Percentiles rank a stretch among this genome's conserved stretches.
phyloP scores from a whole-genome alignment of 2,797 vertebrate species.

The Diplodus puntazzo region DNA sequence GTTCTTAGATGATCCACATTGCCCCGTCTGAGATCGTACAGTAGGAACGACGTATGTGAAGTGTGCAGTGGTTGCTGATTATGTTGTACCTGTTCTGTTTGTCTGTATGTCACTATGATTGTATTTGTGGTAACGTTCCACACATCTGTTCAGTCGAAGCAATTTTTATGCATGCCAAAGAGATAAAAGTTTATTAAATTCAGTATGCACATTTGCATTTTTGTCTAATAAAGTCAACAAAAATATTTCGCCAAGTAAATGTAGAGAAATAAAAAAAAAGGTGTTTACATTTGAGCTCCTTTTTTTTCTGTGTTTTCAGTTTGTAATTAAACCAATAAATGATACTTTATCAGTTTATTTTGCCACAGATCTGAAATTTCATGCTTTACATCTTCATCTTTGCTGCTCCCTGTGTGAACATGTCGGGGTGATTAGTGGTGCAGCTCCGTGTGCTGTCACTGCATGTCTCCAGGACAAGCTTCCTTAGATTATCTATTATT shows the following conservation, averaged over 20 bases:
- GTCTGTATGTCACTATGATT: conserved; percentile 63
- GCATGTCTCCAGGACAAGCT: conserved; percentile 36
- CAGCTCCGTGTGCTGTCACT: conserved; percentile 20
- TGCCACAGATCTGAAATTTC: not conserved
- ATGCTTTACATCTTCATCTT: not conserved
- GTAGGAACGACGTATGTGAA: conserved; percentile 49
- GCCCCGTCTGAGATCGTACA: conserved; percentile 34
- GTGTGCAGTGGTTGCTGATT: conserved; percentile 49
- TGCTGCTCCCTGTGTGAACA: not conserved
- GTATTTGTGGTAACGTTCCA: conserved; percentile 65
- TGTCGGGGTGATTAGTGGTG: not conserved
- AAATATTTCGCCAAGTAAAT: conserved; percentile 65
- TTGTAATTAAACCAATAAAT: conserved; percentile 18
- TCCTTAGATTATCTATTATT: conserved; percentile 55
- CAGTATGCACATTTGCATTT: conserved; percentile 77
- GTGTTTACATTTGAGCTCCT: conserved; percentile 71
- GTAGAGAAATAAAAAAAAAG: conserved; percentile 75
- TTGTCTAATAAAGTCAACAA: conserved; percentile 60
- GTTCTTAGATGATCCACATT: conserved; percentile 18
- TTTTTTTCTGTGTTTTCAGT: conserved; percentile 14
- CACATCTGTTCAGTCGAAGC: conserved; percentile 70
- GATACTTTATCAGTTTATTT: conserved; percentile 6
- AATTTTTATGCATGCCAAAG: conserved; percentile 87
- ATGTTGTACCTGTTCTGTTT: conserved; percentile 64
- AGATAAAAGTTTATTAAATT: conserved; percentile 66